Percentiles rank a stretch among this genome's conserved stretches.
These are phyloP conservation scores for Onychomys arenicola DNA, from an alignment of 2,797 vertebrate genomes.

Conservation along the genomic window DNA sequence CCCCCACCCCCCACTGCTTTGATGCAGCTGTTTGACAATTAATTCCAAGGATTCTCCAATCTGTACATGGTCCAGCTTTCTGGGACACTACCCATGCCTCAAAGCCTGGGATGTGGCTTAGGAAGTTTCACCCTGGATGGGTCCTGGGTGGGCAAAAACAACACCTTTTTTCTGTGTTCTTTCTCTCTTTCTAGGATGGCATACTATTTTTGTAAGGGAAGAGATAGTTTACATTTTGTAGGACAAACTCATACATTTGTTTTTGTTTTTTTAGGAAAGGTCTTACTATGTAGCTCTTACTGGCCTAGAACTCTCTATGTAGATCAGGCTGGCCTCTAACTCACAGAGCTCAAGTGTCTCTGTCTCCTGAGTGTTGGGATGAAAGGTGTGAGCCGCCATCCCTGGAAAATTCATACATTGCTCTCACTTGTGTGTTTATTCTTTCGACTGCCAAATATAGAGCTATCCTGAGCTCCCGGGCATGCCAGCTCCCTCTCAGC, in stretches of 20 bases:
- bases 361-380: background rate
- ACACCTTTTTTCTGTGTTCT: background rate
- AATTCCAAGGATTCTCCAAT: background rate
- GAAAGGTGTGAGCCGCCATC: too few relatives aligned
- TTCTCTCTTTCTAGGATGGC: background rate
- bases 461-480: background rate
- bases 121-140: background rate
- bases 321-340: background rate
- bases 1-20: background rate
- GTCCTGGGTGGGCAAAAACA: background rate
- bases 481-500: background rate
- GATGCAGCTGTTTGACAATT: background rate
- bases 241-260: background rate
- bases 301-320: background rate
- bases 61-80: background rate
- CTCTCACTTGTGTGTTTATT: background rate
- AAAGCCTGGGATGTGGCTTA: background rate
- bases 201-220: background rate
- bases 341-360: background rate
- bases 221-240: background rate
- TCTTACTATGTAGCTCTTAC: background rate
- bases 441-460: background rate
- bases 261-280: background rate
- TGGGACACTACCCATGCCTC: background rate
- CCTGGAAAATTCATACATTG: background rate